Conservation (phyloP, 2,113 vertebrate species). For the Bagarius yarrelli region DNA sequence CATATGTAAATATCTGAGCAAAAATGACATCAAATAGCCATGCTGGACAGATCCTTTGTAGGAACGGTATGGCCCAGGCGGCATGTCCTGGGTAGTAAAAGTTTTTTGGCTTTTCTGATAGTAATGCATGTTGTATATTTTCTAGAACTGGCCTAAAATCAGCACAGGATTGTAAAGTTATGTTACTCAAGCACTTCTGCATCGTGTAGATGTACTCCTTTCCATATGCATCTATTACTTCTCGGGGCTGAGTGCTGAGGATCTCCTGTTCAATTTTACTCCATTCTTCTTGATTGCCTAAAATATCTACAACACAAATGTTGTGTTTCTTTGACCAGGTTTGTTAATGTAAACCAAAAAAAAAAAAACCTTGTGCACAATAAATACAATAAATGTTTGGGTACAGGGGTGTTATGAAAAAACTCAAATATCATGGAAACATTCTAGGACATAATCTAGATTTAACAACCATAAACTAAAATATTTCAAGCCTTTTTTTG, state of each 20-base stretch:
- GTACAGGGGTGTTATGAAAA: too few species aligned
- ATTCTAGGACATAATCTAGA: too few species aligned
- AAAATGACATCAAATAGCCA: constrained; percentile 45
- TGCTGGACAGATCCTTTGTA: constrained; percentile 49
- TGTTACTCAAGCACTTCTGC: neutral
- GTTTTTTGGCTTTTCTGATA: constrained; percentile 38
- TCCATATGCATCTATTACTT: constrained; percentile 54
- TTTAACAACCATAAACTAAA: too few species aligned
- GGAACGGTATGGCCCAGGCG: constrained; percentile 53
- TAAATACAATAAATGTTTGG: neutral
- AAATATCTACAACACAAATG: constrained; percentile 48
- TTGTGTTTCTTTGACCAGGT: neutral
- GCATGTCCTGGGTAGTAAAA: constrained; percentile 54
- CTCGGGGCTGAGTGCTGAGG: constrained; percentile 7
- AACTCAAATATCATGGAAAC: too few species aligned
- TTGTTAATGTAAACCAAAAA: neutral
- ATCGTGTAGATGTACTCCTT: constrained; percentile 54
- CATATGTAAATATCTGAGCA: neutral
- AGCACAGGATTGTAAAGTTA: neutral
- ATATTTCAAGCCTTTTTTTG: too few species aligned
- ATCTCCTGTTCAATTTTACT: constrained; percentile 36
- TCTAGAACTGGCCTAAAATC: constrained; percentile 55
- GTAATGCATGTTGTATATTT: constrained; percentile 55
- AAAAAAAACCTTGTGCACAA: neutral
- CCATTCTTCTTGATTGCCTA: constrained; percentile 41